Base-by-base conservation (phyloP, 2,888 invertebrate genomes). In the Chorisops tibialis region DNA sequence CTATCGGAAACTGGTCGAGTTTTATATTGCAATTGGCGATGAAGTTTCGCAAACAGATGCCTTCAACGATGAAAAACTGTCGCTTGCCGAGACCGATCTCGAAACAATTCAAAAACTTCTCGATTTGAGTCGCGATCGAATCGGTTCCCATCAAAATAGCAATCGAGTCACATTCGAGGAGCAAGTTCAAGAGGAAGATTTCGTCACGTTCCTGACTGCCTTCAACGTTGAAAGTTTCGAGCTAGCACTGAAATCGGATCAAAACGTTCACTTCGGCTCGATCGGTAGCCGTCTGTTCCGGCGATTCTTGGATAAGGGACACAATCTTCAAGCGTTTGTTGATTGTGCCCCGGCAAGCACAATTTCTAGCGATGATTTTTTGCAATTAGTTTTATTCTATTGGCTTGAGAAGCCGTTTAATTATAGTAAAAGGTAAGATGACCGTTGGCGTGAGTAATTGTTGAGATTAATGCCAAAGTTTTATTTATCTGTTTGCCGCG, bases 351-450 rank as follows among this genome's bases (percentile, higher is more conserved):
- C 61, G 14, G 52, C 69, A 16, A 69, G 73, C 1, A 64, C 66
- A 24, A 70, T 79, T 54, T 70, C 72, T 2, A 70, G 87, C 39
- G 83, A 83, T 69, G 86, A 87, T 71, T 79, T 93, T 24, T 82
- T 93, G 67, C 84, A 84, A 68, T 79, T 91, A 62, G 76, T 88
- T n/a, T 81, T 92, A 56, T 79, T 82, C 68, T 89, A 86, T 71
- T 85, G 91, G 85, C 82, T 89, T 68, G 84, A 86, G 67, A 82
- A 85, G 73, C 79, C 83, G 0, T 78, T 87, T 70, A 63, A 59
- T 7, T 79, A 76, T 51, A 69, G 66, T 50, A 74, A 73, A 66
- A 74, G 73, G 76, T 76, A 67, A 66, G 67, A 14, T 9, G 4
- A 1, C 24, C 24, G 14, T 22, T 24, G 18, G 1, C 4, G 11